phyloP scores from a whole-genome alignment of 1,140 invertebrate species.

The Phenacoccus solenopsis region DNA sequence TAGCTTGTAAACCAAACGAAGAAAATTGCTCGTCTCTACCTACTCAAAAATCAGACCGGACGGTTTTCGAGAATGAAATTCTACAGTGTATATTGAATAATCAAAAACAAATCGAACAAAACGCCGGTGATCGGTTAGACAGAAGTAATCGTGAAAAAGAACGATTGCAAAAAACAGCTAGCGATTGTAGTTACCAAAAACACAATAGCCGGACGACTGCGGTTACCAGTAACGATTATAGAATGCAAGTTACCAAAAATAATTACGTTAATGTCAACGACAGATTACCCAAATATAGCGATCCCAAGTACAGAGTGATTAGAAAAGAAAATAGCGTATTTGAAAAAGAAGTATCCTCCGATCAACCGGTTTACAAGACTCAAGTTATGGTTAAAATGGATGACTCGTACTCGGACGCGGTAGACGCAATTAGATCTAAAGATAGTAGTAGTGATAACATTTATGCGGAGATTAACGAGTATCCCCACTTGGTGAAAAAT shows the following conservation, averaged over 20 bases:
- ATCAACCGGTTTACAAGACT: constrained; percentile 23
- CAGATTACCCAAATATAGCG: neutral
- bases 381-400: constrained; percentile 21
- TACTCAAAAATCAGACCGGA: constrained; percentile 7
- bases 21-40: constrained; percentile 16
- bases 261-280: constrained; percentile 14
- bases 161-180: neutral
- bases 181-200: neutral
- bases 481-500: neutral
- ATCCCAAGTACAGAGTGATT: constrained; percentile 22
- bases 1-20: neutral
- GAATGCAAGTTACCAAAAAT: neutral
- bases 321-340: constrained; percentile 20
- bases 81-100: constrained; percentile 1
- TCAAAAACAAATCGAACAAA: neutral
- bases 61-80: constrained; percentile 11
- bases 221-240: constrained; percentile 5
- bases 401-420: constrained; percentile 4
- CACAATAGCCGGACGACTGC: neutral
- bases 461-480: neutral
- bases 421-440: neutral
- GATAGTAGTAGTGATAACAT: neutral
- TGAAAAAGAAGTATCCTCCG: neutral
- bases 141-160: neutral
- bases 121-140: neutral